Conservation (phyloP, 2,888 invertebrate species). For the Cephus sareptanus region DNA sequence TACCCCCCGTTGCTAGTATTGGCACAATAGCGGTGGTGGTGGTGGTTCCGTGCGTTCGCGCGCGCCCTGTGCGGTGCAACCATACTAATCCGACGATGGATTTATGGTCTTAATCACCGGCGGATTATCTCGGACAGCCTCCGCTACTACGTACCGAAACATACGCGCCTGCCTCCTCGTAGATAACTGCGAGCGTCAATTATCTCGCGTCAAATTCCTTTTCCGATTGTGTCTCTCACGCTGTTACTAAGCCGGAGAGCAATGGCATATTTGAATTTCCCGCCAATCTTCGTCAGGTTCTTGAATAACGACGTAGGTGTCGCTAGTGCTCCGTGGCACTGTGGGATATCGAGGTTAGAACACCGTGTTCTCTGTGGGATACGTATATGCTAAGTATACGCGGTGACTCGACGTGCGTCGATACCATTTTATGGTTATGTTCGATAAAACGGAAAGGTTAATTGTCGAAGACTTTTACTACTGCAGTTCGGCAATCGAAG, state of each 20-base stretch:
- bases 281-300: not conserved
- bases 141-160: slow-evolving; percentile 59
- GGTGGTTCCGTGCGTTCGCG: slow-evolving; percentile 19
- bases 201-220: not conserved
- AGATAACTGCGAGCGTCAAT: slow-evolving; percentile 54
- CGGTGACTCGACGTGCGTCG: not conserved
- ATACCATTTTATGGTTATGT: not conserved
- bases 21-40: not conserved
- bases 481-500: slow-evolving; percentile 23
- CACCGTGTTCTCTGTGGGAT: not conserved
- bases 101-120: slow-evolving; percentile 75
- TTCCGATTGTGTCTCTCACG: not conserved
- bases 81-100: slow-evolving; percentile 69
- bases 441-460: not conserved
- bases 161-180: slow-evolving; percentile 64
- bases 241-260: not conserved
- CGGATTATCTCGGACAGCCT: slow-evolving; percentile 70
- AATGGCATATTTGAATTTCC: not conserved
- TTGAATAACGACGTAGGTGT: not conserved
- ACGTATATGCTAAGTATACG: not conserved
- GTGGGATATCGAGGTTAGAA: not conserved
- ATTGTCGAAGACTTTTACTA: not conserved
- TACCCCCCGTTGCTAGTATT: not conserved
- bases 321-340: not conserved
- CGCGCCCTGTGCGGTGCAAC: slow-evolving; percentile 54